Evolutionary conservation across 2,888 invertebrate species (phyloP), one percentile per base, ranked within the genome.

Genomic region (Chalcosyrphus nemorum): DNA sequence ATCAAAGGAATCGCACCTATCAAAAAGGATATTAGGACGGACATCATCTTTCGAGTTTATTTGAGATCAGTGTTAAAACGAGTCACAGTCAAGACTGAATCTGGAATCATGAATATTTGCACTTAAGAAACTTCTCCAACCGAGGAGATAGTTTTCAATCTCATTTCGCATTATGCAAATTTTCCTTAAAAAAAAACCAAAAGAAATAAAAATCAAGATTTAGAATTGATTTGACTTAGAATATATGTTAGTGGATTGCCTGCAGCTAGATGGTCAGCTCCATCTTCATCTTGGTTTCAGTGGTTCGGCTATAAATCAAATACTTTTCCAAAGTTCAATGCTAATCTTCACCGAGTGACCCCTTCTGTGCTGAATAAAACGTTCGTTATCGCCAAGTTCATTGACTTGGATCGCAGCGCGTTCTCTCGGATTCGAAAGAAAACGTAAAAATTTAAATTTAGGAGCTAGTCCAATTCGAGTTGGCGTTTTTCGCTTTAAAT

Each of bases 21-120:
- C 24, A 75, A n/a, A n/a, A n/a, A 9, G 7, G 38, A 75, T 11
- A 4, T 45, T 7, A 5, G 7, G 6, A 21, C 19, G 7, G 50
- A 32, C 78, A 72, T 71, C 9, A n/a, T 35, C 54, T 0, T 9
- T 1, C 35, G 52, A 17, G 19, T 59, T 1, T 27, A 45, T 47
- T 56, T 27, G 47, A 74, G 68, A 78, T 72, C 78, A 78, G 63
- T 54, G 7, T 57, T 63, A 72, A 27, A 54, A 63, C 50, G 78
- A 72, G 63, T 68, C 78, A 59, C 45, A 61, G 6, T 11, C 4
- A 41, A 72, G 78, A 82, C 82, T 82, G 19, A 78, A 24, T 17
- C 17, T 13, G 2, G 17, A 45, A 1, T 13, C 59, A 21, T 29
- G 17, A 54, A 19, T 38, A 68, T 68, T 56, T 56, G 47, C 27